Percentiles rank a stretch among this genome's conserved stretches.
phyloP scores from a whole-genome alignment of 35 echinoderm and acorn worm species.

The Patiria miniata region DNA sequence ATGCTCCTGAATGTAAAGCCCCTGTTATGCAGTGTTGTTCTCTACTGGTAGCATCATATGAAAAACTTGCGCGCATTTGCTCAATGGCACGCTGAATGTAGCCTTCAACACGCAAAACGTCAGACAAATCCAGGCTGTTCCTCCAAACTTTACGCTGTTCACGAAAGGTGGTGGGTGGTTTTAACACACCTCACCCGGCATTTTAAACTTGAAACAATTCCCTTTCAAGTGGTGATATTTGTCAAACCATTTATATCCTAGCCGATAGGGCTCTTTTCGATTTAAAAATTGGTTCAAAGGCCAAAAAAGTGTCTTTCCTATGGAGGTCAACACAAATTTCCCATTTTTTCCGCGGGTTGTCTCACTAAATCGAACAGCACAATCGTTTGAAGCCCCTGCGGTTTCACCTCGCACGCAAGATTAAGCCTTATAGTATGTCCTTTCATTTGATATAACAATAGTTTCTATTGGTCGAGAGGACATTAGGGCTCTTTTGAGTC shows the following conservation, averaged over 20 bases:
- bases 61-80: neutral
- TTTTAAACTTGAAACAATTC: neutral
- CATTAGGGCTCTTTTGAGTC: neutral
- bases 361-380: neutral
- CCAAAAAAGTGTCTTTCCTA: neutral
- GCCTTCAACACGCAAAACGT: neutral
- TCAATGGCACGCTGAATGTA: neutral
- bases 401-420: neutral
- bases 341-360: neutral
- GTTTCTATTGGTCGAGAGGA: neutral
- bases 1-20: no score
- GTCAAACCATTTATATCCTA: neutral
- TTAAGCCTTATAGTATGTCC: neutral
- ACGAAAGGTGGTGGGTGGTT: neutral
- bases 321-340: neutral
- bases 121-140: neutral
- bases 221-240: neutral
- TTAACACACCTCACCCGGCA: neutral
- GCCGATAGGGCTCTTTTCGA: neutral
- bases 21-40: no score
- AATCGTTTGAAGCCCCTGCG: neutral
- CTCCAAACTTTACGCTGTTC: neutral
- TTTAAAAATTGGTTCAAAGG: neutral
- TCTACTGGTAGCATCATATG: slow-evolving; percentile 5
- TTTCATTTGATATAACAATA: slow-evolving; percentile 3